phyloP scores from a whole-genome alignment of 1,140 invertebrate genomes.

The Drosophila lowei region DNA sequence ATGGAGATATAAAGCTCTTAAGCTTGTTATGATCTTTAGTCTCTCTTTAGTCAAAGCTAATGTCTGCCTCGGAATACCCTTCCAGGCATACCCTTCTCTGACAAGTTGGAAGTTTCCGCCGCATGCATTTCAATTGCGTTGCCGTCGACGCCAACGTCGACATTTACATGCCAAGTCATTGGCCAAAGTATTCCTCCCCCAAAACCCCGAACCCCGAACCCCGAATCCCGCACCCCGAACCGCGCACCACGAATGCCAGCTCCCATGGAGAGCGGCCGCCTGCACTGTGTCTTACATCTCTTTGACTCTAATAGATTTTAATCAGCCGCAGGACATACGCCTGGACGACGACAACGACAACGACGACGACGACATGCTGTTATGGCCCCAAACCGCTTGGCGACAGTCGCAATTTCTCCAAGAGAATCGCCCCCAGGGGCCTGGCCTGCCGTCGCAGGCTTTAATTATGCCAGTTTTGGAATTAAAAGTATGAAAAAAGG shows the following conservation, averaged over 20 bases:
- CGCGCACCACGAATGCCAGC: slow-evolving; percentile 2
- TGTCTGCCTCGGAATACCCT: slow-evolving; percentile 22
- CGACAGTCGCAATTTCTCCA: slow-evolving; percentile 55
- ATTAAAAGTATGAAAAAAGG: slow-evolving; percentile 17
- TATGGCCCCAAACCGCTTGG: slow-evolving; percentile 50
- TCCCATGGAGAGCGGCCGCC: slow-evolving; percentile 6
- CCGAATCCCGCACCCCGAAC: background rate
- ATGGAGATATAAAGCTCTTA: too few species aligned
- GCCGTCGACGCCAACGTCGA: slow-evolving; percentile 53
- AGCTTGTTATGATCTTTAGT: too few species aligned
- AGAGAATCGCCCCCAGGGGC: slow-evolving; percentile 47
- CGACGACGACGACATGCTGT: slow-evolving; percentile 63
- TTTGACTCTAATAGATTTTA: slow-evolving; percentile 83
- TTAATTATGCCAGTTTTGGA: slow-evolving; percentile 68
- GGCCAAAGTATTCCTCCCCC: slow-evolving; percentile 30
- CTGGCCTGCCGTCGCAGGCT: slow-evolving; percentile 25
- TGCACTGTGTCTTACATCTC: slow-evolving; percentile 72
- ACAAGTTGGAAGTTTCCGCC: slow-evolving; percentile 61
- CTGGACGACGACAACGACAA: slow-evolving; percentile 55
- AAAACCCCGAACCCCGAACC: background rate
- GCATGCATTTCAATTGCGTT: slow-evolving; percentile 76
- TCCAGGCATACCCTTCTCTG: slow-evolving; percentile 28
- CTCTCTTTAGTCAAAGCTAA: background rate
- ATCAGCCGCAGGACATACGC: slow-evolving; percentile 78
- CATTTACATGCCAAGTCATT: slow-evolving; percentile 79